Percentiles rank a stretch among this genome's conserved stretches.
phyloP scores from a whole-genome alignment of 1,140 invertebrate species.

The Harlomillsia oculata region DNA sequence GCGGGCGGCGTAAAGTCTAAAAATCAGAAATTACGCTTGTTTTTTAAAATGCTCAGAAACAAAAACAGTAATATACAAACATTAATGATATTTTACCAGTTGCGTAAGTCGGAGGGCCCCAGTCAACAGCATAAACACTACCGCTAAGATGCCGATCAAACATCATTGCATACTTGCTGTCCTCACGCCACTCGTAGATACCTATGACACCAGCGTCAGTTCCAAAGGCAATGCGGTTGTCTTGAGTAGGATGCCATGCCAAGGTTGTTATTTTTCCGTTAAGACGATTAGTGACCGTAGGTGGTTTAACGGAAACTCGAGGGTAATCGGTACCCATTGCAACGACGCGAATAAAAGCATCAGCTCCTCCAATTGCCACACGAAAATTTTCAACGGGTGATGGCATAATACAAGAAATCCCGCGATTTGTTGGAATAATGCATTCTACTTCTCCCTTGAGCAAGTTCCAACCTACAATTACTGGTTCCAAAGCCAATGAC shows the following conservation, averaged over 20 bases:
- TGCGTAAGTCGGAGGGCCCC: constrained; percentile 16
- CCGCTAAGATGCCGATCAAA: constrained; percentile 23
- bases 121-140: constrained; percentile 29
- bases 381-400: constrained; percentile 4
- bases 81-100: constrained; percentile 5
- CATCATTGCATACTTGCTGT: constrained; percentile 3
- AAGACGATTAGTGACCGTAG: constrained; percentile 14
- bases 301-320: background rate
- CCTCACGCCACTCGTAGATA: constrained; percentile 19
- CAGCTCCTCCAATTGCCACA: constrained; percentile 21
- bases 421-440: constrained; percentile 25
- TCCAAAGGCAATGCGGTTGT: constrained; percentile 25
- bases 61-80: too few species aligned
- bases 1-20: background rate
- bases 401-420: constrained; percentile 12
- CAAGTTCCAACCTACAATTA: constrained; percentile 32
- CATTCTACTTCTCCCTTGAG: background rate
- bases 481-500: constrained; percentile 16
- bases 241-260: constrained; percentile 26
- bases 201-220: constrained; percentile 31
- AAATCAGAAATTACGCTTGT: background rate
- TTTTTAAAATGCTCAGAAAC: too few species aligned
- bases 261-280: constrained; percentile 29
- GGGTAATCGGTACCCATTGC: constrained; percentile 20
- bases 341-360: constrained; percentile 21